Evolutionary conservation across 1,140 invertebrate species (phyloP), one percentile per base, ranked within the genome.

Genomic region (Drosophila mayri): DNA sequence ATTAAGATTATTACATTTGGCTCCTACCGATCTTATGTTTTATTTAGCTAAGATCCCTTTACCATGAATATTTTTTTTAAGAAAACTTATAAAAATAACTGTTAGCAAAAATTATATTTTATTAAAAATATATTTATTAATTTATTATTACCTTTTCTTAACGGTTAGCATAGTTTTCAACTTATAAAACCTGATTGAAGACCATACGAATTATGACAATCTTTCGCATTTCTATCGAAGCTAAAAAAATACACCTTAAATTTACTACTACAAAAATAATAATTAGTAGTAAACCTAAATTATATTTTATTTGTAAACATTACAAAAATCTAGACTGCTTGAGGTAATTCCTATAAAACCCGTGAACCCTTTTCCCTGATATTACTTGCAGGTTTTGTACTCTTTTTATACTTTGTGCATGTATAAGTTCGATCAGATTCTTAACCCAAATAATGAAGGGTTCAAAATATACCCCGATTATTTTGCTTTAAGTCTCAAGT

Each of bases 401-500:
- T 16, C 20, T 47, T 43, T 12, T 10, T n/a, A 14, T 5, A 7
- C 47, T 16, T 10, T 52, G 4, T 12, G 11, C 12, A 35, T 14
- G 12, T 35, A 3, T 2, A 35, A 8, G 3, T 30, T 30, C 14
- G 32, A 16, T 14, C 50, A 54, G 30, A 52, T 10, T 54, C 8
- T 9, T 7, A 37, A 22, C 52, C 20, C 3, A n/a, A 22, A 16
- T 54, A 8, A 38, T 16, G 20, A 18, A 4, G 20, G 30, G 8
- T 16, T 54, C 12, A 16, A 16, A 54, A 37, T 14, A 37, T 37
- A 16, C 32, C n/a, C 20, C 32, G 8, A 8, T 37, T 37, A 54
- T 37, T 50, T 22, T 37, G 14, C 16, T 40, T 20, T 35, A 41
- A n/a, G 41, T 57, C 49, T 58, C 50, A 58, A 58, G 32, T 71